A percentile compares a stretch with the other conserved stretches of the same genome.
phyloP scores from a whole-genome alignment of 1,140 invertebrate genomes.

The Cydia splendana region DNA sequence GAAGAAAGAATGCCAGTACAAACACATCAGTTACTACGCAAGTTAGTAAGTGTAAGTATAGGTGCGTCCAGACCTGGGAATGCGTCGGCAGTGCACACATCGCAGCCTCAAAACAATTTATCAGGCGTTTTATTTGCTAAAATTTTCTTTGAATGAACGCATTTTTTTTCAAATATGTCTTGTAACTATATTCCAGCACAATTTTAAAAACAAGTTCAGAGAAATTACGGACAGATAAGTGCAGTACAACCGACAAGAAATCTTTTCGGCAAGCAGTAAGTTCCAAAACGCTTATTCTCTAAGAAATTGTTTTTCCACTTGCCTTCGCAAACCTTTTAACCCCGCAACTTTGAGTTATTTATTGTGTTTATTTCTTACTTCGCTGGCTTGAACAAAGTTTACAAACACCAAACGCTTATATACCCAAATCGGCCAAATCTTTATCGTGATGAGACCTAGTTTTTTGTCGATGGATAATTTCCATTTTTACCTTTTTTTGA shows the following conservation, averaged over 20 bases:
- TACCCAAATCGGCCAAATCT: background rate
- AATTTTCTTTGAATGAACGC: no score
- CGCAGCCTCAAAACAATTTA: no score
- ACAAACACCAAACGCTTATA: background rate
- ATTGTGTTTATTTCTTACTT: background rate
- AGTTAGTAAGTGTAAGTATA: no score
- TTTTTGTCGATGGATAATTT: no score
- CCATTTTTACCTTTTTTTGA: no score
- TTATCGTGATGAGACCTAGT: background rate
- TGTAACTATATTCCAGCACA: background rate
- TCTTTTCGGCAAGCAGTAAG: background rate
- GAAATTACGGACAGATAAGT: background rate
- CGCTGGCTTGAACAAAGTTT: background rate
- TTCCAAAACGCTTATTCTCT: background rate
- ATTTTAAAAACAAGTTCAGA: background rate
- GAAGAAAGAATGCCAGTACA: no score
- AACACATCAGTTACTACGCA: no score
- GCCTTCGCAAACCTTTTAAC: constrained; percentile 7
- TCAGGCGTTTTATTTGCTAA: no score
- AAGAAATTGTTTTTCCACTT: background rate
- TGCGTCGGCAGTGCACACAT: no score
- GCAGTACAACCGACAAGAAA: background rate
- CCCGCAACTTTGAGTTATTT: constrained; percentile 6
- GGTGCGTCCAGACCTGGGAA: no score
- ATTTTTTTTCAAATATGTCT: no score